Evolutionary conservation across 2,888 invertebrate genomes (phyloP).

Genomic region (Eumacrocentrus americanus): DNA sequence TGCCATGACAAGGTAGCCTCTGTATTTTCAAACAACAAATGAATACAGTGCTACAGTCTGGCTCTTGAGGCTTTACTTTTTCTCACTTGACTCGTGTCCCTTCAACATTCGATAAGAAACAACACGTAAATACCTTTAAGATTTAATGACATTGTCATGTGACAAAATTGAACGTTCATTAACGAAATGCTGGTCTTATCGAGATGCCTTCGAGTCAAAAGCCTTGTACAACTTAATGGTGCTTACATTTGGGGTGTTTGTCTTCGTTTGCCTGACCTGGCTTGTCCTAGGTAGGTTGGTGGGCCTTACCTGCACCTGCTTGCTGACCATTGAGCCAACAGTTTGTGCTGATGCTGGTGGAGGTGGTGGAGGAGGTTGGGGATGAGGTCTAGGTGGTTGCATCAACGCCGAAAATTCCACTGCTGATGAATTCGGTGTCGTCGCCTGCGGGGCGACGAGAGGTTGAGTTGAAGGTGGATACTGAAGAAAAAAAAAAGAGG

Average conservation of each 20-base stretch:
- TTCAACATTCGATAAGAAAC: no score
- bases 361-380: constrained; percentile 60
- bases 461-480: constrained; percentile 78
- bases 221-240: neutral
- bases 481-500: constrained; percentile 57
- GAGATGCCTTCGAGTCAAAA: no score
- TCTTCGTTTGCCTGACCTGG: constrained; percentile 62
- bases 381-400: constrained; percentile 60
- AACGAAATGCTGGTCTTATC: constrained; percentile 7
- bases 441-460: constrained; percentile 65
- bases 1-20: constrained; percentile 54
- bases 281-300: constrained; percentile 62
- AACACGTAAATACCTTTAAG: no score
- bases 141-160: no score
- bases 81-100: no score
- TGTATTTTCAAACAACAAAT: constrained; percentile 50
- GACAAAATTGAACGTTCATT: neutral
- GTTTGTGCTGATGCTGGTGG: constrained; percentile 58
- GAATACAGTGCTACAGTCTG: constrained; percentile 54
- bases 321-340: constrained; percentile 65
- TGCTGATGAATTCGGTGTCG: constrained; percentile 63
- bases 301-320: constrained; percentile 69
- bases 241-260: constrained; percentile 63
- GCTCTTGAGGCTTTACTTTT: no score
- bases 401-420: constrained; percentile 60